Conservation (phyloP, 2,113 vertebrate species). For the Hippocampus guttulatus region DNA sequence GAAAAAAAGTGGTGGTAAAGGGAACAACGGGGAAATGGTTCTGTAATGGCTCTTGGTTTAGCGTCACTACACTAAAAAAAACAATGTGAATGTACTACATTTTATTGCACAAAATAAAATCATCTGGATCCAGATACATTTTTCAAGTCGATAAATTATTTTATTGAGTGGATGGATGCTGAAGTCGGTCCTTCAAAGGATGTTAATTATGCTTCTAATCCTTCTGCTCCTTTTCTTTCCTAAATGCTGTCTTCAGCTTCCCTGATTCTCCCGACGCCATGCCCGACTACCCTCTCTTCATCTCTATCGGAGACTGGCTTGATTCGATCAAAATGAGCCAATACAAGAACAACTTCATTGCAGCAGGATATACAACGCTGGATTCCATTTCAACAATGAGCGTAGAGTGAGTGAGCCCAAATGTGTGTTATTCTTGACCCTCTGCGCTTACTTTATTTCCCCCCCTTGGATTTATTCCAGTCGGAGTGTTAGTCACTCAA, state of each 20-base stretch:
- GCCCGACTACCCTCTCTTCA: constrained; percentile 91
- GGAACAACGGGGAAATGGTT: neutral
- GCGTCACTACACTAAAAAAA: too few species aligned
- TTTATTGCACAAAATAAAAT: too few species aligned
- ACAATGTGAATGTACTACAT: too few species aligned
- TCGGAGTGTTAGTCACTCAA: neutral
- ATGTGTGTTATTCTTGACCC: neutral
- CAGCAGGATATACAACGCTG: constrained; percentile 93
- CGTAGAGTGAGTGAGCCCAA: constrained; percentile 87
- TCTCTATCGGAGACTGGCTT: constrained; percentile 96
- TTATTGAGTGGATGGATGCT: too few species aligned
- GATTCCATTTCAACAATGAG: constrained; percentile 96
- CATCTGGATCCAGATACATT: too few species aligned
- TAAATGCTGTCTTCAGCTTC: constrained; percentile 71
- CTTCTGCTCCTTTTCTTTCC: constrained; percentile 1
- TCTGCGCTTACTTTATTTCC: neutral
- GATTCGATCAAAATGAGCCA: constrained; percentile 99
- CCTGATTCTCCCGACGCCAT: constrained; percentile 88
- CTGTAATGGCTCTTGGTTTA: too few species aligned
- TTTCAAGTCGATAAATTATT: too few species aligned
- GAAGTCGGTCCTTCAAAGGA: neutral
- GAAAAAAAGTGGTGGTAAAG: neutral
- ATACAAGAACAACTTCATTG: constrained; percentile 96
- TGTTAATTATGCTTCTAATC: neutral
- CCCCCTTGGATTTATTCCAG: neutral